phyloP scores from a whole-genome alignment of 2,113 vertebrate species.

The Recurvirostra avosetta region DNA sequence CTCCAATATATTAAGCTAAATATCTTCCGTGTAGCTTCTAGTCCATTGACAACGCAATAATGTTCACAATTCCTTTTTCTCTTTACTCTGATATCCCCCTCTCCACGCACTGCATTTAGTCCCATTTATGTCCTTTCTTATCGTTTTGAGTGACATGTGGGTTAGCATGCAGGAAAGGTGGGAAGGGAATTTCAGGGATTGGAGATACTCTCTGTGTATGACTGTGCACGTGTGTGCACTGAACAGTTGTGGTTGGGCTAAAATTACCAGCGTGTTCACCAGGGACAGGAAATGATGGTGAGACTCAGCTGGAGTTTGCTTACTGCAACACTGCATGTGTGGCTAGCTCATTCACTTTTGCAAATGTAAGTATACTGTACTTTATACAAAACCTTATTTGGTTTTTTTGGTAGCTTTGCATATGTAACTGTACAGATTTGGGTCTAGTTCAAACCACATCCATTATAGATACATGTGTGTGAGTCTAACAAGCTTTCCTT shows the following conservation, averaged over 20 bases:
- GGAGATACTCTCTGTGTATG: not conserved
- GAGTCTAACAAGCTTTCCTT: not conserved
- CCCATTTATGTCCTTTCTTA: not conserved
- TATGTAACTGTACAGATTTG: not conserved
- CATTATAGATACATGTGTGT: rapidly evolving
- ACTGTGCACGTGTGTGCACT: not conserved
- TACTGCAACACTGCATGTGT: not conserved
- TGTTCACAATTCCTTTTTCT: not conserved
- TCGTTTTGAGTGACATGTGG: not conserved
- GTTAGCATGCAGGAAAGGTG: not conserved
- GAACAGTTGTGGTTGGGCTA: not conserved
- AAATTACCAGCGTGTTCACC: not conserved
- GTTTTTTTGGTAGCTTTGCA: not conserved
- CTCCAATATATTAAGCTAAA: not conserved
- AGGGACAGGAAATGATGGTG: conserved; percentile 38
- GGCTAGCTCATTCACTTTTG: not conserved
- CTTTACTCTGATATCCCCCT: not conserved
- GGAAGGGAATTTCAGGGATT: not conserved
- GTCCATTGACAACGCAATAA: not conserved
- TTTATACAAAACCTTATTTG: not conserved
- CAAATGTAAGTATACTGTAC: not conserved
- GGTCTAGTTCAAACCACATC: not conserved
- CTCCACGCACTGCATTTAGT: not conserved
- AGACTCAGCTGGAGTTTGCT: not conserved
- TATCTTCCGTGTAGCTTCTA: not conserved